Evolutionary conservation across 2,888 invertebrate genomes (phyloP), one percentile per base, ranked within the genome.

Genomic region (Megastigmus dorsalis): DNA sequence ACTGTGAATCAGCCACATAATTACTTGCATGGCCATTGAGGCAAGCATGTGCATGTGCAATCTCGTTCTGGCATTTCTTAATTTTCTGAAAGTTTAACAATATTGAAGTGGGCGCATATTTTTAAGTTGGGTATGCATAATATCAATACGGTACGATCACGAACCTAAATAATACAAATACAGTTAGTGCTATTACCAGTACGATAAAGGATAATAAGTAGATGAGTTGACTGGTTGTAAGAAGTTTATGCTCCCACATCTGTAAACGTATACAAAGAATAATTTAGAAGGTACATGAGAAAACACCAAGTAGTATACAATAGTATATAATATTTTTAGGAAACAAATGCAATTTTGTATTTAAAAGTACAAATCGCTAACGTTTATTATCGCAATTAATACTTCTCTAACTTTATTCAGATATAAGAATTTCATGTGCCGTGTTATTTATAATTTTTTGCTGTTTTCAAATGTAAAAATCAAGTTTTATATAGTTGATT

Each of bases 1-100:
- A 6, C 62, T 70, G 33, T 62, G 62, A 9, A 55, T 33, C n/a
- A 70, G 13, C 70, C 60, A 62, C 45, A 63, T 43, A 1, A 62
- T 18, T 0, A 43, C 43, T 20, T 63, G 70, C 33, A 70, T 15
- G 0, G 54, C 43, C 50, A 41, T n/a, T 0, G 62, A 41, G 0
- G 23, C 3, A 0, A 70, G 41, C 52, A 52, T 54, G 43, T 70
- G 38, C 62, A 63, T 70, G 50, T 70, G 70, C 45, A 70, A n/a
- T 20, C 70, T 18, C 1, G 60, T 62, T 10, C 62, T 18, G 2
- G 60, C 54, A n/a, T 70, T 70, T 41, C 55, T 52, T 18, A 70
- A 23, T 54, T 70, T 70, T 30, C 70, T 70, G n/a, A 2, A 38
- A 50, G n/a, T 43, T 20, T 4, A 36, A 38, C 13, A 33, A 33